Percentiles rank a stretch among this genome's conserved stretches.
Evolutionary conservation across 2,113 vertebrate genomes (phyloP).

Genomic region (Mohoua ochrocephala): DNA sequence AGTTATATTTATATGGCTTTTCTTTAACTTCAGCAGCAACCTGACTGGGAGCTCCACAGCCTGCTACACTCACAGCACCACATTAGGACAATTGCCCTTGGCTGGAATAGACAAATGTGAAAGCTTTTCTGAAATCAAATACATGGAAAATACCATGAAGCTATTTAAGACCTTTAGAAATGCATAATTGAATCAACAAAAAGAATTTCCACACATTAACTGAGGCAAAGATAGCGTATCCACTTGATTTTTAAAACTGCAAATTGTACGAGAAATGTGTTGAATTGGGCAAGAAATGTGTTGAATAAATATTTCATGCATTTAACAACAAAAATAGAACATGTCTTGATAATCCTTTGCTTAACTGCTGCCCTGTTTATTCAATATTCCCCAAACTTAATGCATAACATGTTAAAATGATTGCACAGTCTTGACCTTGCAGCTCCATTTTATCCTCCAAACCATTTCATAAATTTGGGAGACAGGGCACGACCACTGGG

Average conservation of each 20-base stretch:
- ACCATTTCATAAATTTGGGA: not conserved
- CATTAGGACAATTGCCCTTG: not conserved
- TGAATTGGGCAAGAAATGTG: not conserved
- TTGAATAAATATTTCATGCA: not conserved
- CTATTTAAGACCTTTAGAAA: not conserved
- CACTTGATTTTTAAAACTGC: not conserved
- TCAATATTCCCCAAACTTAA: not conserved
- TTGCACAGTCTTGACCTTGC: not conserved
- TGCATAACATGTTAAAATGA: not conserved
- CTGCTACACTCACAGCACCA: not conserved
- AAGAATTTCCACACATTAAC: not conserved
- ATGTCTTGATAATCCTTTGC: not conserved
- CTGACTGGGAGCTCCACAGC: not conserved
- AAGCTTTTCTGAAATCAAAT: not conserved
- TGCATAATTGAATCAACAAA: not conserved
- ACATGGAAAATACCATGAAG: not conserved
- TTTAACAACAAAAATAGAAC: not conserved
- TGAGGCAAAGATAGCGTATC: not conserved
- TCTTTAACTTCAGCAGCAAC: not conserved
- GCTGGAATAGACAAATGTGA: not conserved
- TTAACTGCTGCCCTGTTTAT: not conserved
- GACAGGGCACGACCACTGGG: not conserved
- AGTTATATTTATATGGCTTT: not conserved
- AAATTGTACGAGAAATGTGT: not conserved
- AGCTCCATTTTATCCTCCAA: not conserved